Evolutionary conservation across 92 coral and sea anemone species (phyloP).

Genomic region (Chrysogorgia sp.): DNA sequence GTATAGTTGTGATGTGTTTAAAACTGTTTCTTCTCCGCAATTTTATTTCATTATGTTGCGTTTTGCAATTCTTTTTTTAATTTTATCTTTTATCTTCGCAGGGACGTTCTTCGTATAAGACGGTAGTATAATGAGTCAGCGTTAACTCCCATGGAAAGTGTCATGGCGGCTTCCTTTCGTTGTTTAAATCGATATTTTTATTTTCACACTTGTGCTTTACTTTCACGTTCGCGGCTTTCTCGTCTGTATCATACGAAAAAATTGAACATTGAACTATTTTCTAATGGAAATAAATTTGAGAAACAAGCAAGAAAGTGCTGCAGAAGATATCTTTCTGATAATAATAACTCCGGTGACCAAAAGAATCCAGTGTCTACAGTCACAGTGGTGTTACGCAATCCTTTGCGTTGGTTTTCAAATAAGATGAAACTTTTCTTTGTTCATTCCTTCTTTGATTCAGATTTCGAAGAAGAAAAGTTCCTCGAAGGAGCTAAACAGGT

Average conservation of each 20-base stretch:
- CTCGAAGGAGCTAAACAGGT: conserved; percentile 83
- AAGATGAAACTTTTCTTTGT: conserved; percentile 69
- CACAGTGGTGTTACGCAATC: conserved; percentile 65
- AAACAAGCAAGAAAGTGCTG: neutral
- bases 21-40: neutral
- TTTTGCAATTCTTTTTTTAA: neutral
- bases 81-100: neutral
- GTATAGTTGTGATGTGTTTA: too few relatives aligned
- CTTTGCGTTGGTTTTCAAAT: conserved; percentile 74
- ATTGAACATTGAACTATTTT: neutral
- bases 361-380: conserved; percentile 16
- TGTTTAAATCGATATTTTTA: neutral
- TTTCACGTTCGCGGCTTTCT: neutral
- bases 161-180: conserved; percentile 29
- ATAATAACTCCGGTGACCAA: neutral
- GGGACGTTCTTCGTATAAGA: conserved; percentile 9
- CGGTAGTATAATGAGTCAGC: neutral
- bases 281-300: neutral
- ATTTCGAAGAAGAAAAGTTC: conserved; percentile 84
- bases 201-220: neutral
- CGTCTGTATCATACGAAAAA: conserved; percentile 1
- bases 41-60: neutral
- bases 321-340: neutral
- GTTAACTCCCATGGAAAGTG: conserved; percentile 24
- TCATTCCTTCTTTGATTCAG: conserved; percentile 75